Evolutionary conservation across 2,113 vertebrate species (phyloP), one percentile per base, ranked within the genome.

Genomic region (Cichladusa arquata): DNA sequence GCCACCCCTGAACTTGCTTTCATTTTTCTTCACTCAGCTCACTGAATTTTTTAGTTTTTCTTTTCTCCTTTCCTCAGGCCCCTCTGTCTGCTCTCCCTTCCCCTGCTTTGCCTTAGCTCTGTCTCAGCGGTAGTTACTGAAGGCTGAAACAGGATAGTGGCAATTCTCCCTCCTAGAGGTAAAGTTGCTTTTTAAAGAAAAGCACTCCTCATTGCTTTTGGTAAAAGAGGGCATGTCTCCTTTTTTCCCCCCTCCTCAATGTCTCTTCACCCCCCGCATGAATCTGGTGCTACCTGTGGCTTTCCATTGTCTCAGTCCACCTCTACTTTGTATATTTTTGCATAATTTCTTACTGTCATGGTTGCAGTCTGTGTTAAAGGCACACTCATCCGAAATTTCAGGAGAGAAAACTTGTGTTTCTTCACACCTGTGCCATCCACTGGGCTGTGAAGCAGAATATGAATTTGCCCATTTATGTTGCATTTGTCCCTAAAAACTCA

Each of bases 281-380:
- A 36, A 12, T 36, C 45, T 57, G 48, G 22, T 69, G 19, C 42
- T n/a, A 14, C 22, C 18, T 36, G 42, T 33, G 42, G 70, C 29
- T 87, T 78, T 76, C 40, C 19, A 11, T n/a, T 60, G 7, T 15
- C 36, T 42, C 12, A 7, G 15, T 18, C 42, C 14, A 12, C 19
- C 17, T 65, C 44, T 71, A 31, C 7, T 65, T 61, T 38, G 23
- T 38, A 24, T 36, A 23, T 78, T 78, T 61, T 33, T 60, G 51
- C 14, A 64, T 48, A 53, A 65, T 44, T 60, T 51, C 24, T 0
- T 65, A 3, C 14, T 23, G 0, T 23, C 2, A 1, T 28, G 42
- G 17, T 38, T 82, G 34, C 53, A 42, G 60, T 5, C 3, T 0
- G 0, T 26, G 20, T 81, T 82, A 58, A 73, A 70, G 36, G 12